Percentiles rank a stretch among this genome's conserved stretches.
These are phyloP conservation scores for Acanthiza pusilla DNA, from an alignment of 2,797 vertebrate genomes.

Conservation along the genomic window DNA sequence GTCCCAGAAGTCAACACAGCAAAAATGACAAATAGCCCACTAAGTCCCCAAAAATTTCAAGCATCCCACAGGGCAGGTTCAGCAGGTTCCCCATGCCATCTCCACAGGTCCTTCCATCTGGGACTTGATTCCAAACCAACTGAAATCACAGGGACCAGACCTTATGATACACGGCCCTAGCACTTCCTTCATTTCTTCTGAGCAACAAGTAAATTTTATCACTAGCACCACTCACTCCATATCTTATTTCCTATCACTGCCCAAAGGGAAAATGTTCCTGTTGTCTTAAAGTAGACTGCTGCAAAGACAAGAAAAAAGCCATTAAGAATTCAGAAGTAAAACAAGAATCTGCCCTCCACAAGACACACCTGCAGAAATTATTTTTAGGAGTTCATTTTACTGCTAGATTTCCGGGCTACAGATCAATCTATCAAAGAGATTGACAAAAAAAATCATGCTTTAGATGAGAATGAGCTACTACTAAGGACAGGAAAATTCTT, in stretches of 20 bases:
- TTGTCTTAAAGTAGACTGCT: neutral
- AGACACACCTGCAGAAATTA: neutral
- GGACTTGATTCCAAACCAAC: neutral
- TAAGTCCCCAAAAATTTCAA: constrained; percentile 5
- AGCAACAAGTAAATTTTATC: neutral
- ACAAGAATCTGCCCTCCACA: neutral
- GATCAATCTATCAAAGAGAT: neutral
- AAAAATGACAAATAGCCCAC: constrained; percentile 18
- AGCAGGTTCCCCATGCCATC: constrained; percentile 12
- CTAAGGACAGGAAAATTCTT: neutral
- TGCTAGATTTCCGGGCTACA: neutral
- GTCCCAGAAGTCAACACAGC: neutral
- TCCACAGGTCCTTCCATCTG: neutral
- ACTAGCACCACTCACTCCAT: neutral
- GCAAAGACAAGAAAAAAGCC: neutral
- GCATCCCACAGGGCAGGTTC: neutral
- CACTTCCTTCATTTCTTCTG: neutral
- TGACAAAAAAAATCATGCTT: neutral
- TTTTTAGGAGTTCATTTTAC: neutral
- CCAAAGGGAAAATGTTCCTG: neutral
- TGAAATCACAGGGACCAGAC: neutral
- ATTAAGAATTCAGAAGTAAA: neutral
- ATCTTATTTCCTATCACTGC: neutral
- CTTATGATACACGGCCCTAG: neutral
- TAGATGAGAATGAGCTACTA: neutral